Evolutionary conservation across 2,888 invertebrate genomes (phyloP).

Genomic region (Leucophora obtusa): DNA sequence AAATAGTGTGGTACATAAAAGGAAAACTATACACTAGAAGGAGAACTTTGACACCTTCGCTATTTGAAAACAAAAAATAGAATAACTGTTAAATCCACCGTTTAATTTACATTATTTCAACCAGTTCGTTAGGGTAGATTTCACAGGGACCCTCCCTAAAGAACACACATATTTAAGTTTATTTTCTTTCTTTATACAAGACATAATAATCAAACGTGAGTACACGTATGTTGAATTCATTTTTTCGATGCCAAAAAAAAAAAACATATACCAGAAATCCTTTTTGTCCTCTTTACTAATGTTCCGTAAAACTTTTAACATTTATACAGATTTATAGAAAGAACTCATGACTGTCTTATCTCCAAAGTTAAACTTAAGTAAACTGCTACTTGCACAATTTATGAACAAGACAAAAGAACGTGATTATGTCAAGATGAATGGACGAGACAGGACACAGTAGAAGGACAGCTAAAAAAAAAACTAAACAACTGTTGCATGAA

Average conservation of each 20-base stretch:
- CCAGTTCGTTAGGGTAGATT: too few species aligned
- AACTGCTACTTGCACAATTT: slow-evolving; percentile 36
- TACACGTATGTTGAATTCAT: slow-evolving; percentile 44
- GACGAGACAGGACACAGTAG: neutral
- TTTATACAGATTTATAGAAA: slow-evolving; percentile 48
- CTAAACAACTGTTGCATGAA: neutral
- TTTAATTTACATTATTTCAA: too few species aligned
- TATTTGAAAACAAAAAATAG: too few species aligned
- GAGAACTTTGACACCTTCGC: too few species aligned
- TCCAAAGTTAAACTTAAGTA: neutral
- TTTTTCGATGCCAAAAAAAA: slow-evolving; percentile 8
- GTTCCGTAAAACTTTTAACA: slow-evolving; percentile 46
- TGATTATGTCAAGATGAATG: slow-evolving; percentile 42
- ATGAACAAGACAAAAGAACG: slow-evolving; percentile 51
- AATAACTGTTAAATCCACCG: too few species aligned
- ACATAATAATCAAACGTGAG: slow-evolving; percentile 37
- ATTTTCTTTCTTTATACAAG: neutral
- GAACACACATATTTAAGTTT: too few species aligned
- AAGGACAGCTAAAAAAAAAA: neutral
- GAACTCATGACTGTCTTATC: slow-evolving; percentile 35
- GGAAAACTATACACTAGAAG: too few species aligned
- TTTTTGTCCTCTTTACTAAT: slow-evolving; percentile 47
- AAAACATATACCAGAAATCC: slow-evolving; percentile 36
- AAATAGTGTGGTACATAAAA: too few species aligned
- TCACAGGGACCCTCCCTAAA: too few species aligned